phyloP scores from a whole-genome alignment of 2,113 vertebrate species.

The Collichthys lucidus region DNA sequence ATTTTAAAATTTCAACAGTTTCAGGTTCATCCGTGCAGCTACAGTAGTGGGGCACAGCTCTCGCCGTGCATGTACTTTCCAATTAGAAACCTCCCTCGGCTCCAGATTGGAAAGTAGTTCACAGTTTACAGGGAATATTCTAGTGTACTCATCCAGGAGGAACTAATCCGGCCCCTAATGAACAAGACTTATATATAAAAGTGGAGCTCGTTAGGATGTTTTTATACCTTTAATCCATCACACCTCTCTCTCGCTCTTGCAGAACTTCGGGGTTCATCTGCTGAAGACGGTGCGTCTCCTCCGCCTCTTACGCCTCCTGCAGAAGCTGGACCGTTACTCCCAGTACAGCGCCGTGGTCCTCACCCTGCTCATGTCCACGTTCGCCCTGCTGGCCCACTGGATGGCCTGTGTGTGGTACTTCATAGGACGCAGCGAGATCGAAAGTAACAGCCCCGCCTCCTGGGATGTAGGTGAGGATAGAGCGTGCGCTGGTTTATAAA shows the following conservation, averaged over 20 bases:
- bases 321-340: constrained; percentile 88
- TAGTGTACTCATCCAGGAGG: background rate
- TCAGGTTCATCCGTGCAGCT: background rate
- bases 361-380: constrained; percentile 88
- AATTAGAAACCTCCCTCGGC: constrained; percentile 3
- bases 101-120: background rate
- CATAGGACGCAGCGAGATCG: constrained; percentile 87
- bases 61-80: constrained; percentile 1
- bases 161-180: constrained; percentile 11
- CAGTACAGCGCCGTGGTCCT: constrained; percentile 89
- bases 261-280: constrained; percentile 88
- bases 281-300: constrained; percentile 88
- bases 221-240: background rate
- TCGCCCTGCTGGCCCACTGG: constrained; percentile 87
- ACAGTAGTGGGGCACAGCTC: background rate
- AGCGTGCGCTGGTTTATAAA: background rate
- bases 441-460: constrained; percentile 79
- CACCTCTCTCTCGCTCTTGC: constrained; percentile 1
- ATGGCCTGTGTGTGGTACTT: constrained; percentile 89
- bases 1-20: background rate
- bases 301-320: constrained; percentile 85
- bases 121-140: background rate
- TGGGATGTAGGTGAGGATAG: constrained; percentile 84
- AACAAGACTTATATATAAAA: background rate
- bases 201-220: background rate